Base-by-base conservation (phyloP, 2,113 vertebrate species). In the Bombycilla garrulus region DNA sequence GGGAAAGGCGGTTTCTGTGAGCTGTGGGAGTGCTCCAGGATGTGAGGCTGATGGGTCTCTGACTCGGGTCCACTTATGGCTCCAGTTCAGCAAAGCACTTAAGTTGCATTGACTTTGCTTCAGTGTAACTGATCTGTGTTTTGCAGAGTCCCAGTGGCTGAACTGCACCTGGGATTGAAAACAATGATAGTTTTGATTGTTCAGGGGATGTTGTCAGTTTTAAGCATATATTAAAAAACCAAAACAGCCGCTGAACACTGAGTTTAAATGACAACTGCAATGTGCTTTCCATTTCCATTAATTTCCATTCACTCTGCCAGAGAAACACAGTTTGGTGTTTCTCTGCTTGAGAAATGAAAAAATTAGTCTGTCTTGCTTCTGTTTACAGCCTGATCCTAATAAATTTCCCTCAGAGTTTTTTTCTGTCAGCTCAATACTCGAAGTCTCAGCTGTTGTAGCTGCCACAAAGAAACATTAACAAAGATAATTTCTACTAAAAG, bases 221-320 rank as follows among this genome's bases (percentile, higher is more conserved):
- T 81, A 86, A 76, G 44, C 9, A 20, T 47, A 51, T 74, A 71
- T 48, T 90, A 58, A 65, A 85, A 79, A 86, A 58, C 0, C 40
- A 76, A 86, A 95, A 28, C 33, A 79, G n/a, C 6, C 51, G 40
- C 53, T 4, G 4, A 91, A 72, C 18, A 85, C 38, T 0, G 0
- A 76, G 29, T 82, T 86, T 90, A 50, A 91, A 65, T 92, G 80
- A 80, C 78, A 95, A 31, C 16, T 79, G 23, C 73, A 66, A 80
- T 61, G 54, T 72, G 36, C 25, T 95, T 97, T 95, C 93, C 93
- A 80, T 93, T 97, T 90, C 86, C 73, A 85, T 33, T 69, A 31
- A 54, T 95, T 96, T 96, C 91, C 93, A 58, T 81, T 73, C 54
- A 8, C 11, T 88, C n/a, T 88, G 81, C 78, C 91, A 92, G 66